A percentile compares a stretch with the other conserved stretches of the same genome.
These are phyloP conservation scores for Epirrhoe alternata DNA, from an alignment of 2,888 invertebrate genomes.

Conservation along the genomic window DNA sequence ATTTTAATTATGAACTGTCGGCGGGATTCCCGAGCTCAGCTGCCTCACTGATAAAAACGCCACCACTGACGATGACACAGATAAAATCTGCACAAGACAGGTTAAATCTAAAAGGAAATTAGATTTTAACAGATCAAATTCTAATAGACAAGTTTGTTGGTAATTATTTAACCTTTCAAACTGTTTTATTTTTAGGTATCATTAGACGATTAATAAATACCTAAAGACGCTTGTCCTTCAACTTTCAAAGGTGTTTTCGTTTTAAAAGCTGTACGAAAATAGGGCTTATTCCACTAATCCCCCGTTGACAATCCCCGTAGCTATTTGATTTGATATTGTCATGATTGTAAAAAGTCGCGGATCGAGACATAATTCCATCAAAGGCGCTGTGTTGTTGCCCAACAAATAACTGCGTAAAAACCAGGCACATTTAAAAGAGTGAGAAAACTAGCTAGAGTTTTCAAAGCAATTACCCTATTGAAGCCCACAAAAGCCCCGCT, in stretches of 20 bases:
- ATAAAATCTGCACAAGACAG: slow-evolving; percentile 78
- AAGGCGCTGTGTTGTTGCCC: slow-evolving; percentile 39
- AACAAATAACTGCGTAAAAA: slow-evolving; percentile 51
- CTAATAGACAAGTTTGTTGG: slow-evolving; percentile 46
- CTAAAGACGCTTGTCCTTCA: slow-evolving; percentile 39
- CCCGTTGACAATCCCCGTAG: too few species aligned
- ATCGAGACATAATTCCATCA: slow-evolving; percentile 38
- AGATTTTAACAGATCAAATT: slow-evolving; percentile 70
- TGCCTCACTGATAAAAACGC: slow-evolving; percentile 71
- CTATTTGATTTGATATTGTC: slow-evolving; percentile 44
- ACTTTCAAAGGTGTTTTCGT: slow-evolving; percentile 32
- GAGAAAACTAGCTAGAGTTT: slow-evolving; percentile 60
- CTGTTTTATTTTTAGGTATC: slow-evolving; percentile 30
- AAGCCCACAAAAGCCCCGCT: slow-evolving; percentile 66
- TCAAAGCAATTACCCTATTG: slow-evolving; percentile 73
- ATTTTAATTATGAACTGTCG: slow-evolving; percentile 84
- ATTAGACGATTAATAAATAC: slow-evolving; percentile 36
- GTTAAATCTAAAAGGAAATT: slow-evolving; percentile 78
- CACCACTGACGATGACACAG: slow-evolving; percentile 65
- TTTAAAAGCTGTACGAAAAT: slow-evolving; percentile 38
- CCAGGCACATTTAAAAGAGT: slow-evolving; percentile 53
- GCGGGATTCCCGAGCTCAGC: slow-evolving; percentile 62
- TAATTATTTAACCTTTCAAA: slow-evolving; percentile 44
- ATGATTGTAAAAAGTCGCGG: slow-evolving; percentile 32
- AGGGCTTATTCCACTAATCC: too few species aligned